Percentiles rank a stretch among this genome's conserved stretches.
Conservation (phyloP, 1,140 invertebrate species). For the Cheumatopsyche charites region DNA sequence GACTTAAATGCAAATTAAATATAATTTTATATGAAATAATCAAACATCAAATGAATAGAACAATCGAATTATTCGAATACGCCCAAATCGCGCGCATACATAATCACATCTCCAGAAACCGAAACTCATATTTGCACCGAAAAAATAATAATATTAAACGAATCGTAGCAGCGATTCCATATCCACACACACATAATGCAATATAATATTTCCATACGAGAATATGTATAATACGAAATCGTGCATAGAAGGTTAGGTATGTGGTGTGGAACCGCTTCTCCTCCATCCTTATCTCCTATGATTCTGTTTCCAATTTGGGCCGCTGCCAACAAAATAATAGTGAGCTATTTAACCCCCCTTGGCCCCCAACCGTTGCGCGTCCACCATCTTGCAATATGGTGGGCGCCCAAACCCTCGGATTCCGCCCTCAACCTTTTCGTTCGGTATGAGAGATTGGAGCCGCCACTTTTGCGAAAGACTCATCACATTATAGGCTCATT, state of each 20-base stretch:
- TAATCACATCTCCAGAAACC: too few species aligned
- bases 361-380: neutral
- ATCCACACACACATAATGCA: neutral
- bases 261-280: constrained; percentile 35
- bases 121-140: too few species aligned
- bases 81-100: too few species aligned
- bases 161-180: neutral
- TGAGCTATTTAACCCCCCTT: constrained; percentile 36
- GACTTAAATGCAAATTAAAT: too few species aligned
- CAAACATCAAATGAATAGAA: too few species aligned
- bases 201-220: neutral
- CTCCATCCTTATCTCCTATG: constrained; percentile 39
- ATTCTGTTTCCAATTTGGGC: constrained; percentile 40
- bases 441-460: constrained; percentile 32
- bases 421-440: neutral
- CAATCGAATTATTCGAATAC: too few species aligned
- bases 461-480: neutral
- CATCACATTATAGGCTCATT: constrained; percentile 1
- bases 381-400: constrained; percentile 1
- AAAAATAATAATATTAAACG: too few species aligned
- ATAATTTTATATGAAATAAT: too few species aligned
- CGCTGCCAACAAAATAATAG: constrained; percentile 39
- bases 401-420: constrained; percentile 1
- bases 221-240: constrained; percentile 9
- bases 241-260: constrained; percentile 5